Base-by-base conservation (phyloP, 2,888 invertebrate genomes). In the Caenorhabditis sp. region DNA sequence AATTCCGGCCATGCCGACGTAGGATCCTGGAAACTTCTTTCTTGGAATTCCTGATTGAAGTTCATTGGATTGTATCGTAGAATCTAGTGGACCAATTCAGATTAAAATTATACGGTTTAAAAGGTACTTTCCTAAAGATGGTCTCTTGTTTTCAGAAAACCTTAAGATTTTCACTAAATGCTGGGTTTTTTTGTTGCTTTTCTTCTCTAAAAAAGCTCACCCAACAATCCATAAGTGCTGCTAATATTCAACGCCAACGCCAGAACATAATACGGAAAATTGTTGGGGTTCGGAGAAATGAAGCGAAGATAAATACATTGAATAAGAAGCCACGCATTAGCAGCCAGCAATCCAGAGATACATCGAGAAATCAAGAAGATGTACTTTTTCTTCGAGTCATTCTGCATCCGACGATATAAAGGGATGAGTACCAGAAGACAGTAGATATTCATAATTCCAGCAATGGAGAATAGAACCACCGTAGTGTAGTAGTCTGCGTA, bases 341-440 rank as follows among this genome's bases (percentile, higher is more conserved):
- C 58, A 28, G 56, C 24, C 1, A 47, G 10, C 0, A 47, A 16
- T 16, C 58, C 58, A 19, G 59, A 12, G 0, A 58, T 10, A 24
- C 56, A 58, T 26, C 75, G 38, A 31, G 56, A 58, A 22, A 75
- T 44, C 3, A 75, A 47, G 47, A 75, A 75, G 7, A 66, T 28
- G 44, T 75, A 75, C n/a, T 74, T 74, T 64, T 74, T 74, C 14
- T 54, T 63, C 0, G 74, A 74, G 22, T 63, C 54, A 22, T 66
- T 54, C 28, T 75, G 41, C 70, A 72, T 72, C 47, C 59, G 41
- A 2, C 58, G 47, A 41, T 44, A 72, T 5, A 72, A 16, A 22
- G 59, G 54, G 16, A 54, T 19, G 7, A 56, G 19, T 7, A 59
- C 22, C 12, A 59, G 1, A 41, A 72, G 70, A 47, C 58, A 59